Base-by-base conservation (phyloP, 2,797 vertebrate species). In the Acipenser transmontanus region DNA sequence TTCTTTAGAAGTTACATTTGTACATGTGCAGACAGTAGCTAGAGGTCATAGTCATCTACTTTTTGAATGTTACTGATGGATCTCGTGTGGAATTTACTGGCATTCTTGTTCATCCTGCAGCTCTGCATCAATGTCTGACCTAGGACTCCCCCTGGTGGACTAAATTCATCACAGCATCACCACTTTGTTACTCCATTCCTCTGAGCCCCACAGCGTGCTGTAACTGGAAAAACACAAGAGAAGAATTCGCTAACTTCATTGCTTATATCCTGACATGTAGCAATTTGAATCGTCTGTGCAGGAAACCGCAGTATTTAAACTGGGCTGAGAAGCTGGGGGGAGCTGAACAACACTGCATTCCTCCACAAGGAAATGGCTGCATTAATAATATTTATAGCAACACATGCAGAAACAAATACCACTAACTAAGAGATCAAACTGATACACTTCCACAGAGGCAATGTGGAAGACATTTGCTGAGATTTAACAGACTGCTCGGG, bases 331-430 rank as follows among this genome's bases (percentile, higher is more conserved):
- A 57, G 54, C 54, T 57, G 54, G 6, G 12, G 54, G 12, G 4
- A 57, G 12, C 54, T 57, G 54, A 57, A 13, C 12, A 11, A 57
- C 54, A 57, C 54, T 57, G 54, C 54, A 7, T 13, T 57, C 11
- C 9, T 34, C 54, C 54, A 57, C 54, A 57, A 57, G 9, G 54
- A 57, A 57, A 57, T 57, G 14, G 54, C 54, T 57, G 54, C 54
- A 57, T 34, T 34, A 34, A 57, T 57, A 11, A 57, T 57, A n/a
- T 57, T 57, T 57, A 57, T 57, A 57, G 2, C 54, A 57, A 13
- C 54, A 57, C 9, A 57, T 11, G 12, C n/a, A 57, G 54, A 57
- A 57, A 57, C 9, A 34, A 34, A 34, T 34, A 34, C 54, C 54
- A 57, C 54, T n/a, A 11, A 34, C 54, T 13, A 7, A 7, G 11